Percentiles rank a stretch among this genome's conserved stretches.
phyloP scores from a whole-genome alignment of 1,140 invertebrate species.

The Nomia melanderi region DNA sequence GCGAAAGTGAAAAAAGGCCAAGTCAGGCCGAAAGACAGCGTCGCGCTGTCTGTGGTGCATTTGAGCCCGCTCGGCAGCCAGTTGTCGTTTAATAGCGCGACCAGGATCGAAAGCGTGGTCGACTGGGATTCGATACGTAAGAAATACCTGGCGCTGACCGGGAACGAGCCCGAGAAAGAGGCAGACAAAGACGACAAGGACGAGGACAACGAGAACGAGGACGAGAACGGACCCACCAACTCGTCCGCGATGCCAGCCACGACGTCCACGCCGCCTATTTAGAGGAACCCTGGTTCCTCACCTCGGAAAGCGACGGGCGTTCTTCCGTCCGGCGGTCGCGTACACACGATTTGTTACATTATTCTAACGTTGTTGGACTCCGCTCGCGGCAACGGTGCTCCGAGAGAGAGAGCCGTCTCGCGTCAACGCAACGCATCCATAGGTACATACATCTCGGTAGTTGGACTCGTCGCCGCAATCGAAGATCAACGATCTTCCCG shows the following conservation, averaged over 20 bases:
- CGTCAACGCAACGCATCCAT: neutral
- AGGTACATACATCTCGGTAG: conserved; percentile 32
- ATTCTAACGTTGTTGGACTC: no score
- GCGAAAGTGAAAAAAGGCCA: conserved; percentile 90
- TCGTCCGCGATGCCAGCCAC: conserved; percentile 69
- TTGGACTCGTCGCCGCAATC: neutral
- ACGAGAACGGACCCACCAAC: conserved; percentile 72
- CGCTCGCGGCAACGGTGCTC: no score
- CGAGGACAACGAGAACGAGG: conserved; percentile 78
- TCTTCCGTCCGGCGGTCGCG: neutral
- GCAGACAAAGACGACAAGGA: conserved; percentile 81
- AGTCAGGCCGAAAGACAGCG: conserved; percentile 89
- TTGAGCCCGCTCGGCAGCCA: conserved; percentile 90
- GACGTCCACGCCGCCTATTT: conserved; percentile 68
- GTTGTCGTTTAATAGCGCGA: conserved; percentile 87
- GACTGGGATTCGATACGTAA: conserved; percentile 95
- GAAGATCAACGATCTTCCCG: neutral
- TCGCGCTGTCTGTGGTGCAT: conserved; percentile 88
- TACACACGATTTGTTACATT: neutral
- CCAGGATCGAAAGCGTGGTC: conserved; percentile 92
- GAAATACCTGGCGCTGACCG: conserved; percentile 90
- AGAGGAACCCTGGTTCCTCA: conserved; percentile 40
- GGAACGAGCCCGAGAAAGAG: conserved; percentile 85
- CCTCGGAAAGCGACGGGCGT: conserved; percentile 26
- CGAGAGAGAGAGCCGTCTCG: neutral